These are phyloP conservation scores for Lithophane ornitopus DNA, from an alignment of 2,888 invertebrate genomes.

Conservation along the genomic window DNA sequence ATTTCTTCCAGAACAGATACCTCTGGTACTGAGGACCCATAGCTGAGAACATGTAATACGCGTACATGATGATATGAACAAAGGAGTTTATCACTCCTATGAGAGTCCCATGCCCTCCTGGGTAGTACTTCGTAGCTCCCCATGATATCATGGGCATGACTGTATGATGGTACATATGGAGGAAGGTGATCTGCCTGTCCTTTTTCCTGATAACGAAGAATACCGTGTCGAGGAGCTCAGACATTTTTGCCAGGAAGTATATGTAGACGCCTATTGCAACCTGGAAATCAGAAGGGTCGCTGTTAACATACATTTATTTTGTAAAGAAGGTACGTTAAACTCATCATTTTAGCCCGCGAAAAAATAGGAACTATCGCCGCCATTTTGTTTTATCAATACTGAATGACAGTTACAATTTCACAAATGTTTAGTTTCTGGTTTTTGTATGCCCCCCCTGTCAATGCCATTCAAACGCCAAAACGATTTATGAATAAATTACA, in stretches of 20 bases:
- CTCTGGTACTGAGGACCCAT: conserved; percentile 96
- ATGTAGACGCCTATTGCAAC: conserved; percentile 94
- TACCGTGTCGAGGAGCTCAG: conserved; percentile 97
- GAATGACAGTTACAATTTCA: not conserved
- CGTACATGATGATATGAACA: conserved; percentile 98
- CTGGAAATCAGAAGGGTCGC: conserved; percentile 77
- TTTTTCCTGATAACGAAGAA: conserved; percentile 98
- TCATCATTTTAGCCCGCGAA: not conserved
- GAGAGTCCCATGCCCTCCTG: conserved; percentile 97
- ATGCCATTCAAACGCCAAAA: too few species aligned
- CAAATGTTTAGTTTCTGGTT: not conserved
- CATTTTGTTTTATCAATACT: not conserved
- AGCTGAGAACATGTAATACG: conserved; percentile 97
- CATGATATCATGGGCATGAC: conserved; percentile 98
- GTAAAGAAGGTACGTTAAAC: not conserved
- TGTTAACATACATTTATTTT: not conserved
- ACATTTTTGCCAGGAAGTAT: conserved; percentile 97
- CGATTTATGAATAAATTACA: too few species aligned
- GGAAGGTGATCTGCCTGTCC: conserved; percentile 96
- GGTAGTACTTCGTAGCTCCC: conserved; percentile 97
- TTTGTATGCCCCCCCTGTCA: too few species aligned
- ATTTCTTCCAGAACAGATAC: conserved; percentile 98
- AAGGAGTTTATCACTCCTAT: conserved; percentile 98
- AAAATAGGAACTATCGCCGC: not conserved
- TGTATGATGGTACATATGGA: conserved; percentile 98